Base-by-base conservation (phyloP, 2,888 invertebrate species). In the Leptopilina myrica region DNA sequence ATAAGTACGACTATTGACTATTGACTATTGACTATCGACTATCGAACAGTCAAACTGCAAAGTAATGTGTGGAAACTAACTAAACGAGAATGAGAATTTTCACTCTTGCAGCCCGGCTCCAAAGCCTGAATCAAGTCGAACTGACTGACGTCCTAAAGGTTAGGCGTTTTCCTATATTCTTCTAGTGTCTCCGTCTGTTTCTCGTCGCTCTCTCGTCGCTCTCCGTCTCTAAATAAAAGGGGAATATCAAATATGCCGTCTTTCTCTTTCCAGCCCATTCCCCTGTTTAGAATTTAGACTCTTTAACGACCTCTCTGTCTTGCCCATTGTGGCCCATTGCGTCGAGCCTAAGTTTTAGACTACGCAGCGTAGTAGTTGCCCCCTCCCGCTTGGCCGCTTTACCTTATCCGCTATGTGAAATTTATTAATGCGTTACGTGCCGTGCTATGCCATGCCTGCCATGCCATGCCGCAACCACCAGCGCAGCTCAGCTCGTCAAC, bases 91-190 rank as follows among this genome's bases (percentile, higher is more conserved):
- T 75, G 64, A 53, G 56, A 20, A 20, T 20, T 20, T 20, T 20
- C 20, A 69, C 77, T n/a, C n/a, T n/a, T n/a, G n/a, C 78, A 69
- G 65, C 80, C 76, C 84, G 83, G 81, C 76, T 83, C 75, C 85
- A 82, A 83, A 81, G 83, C 83, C 59, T 82, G 85, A 84, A 84
- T 83, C 82, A 82, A 82, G 81, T 85, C 81, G 65, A 80, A 84
- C 85, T 86, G 79, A 84, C 85, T 86, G 79, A 64, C 64, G 79
- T 84, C 81, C 85, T 83, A 80, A 76, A 79, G 78, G 78, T 78
- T 81, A 76, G 81, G 81, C 80, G 64, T 81, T 81, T 79, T 80
- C 77, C 73, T 82, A 77, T 78, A 78, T 77, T 76, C 80, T 64
- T 76, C 79, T 76, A 62, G 62, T 62, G 62, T 62, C 15, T 62